Evolutionary conservation across 2,888 invertebrate genomes (phyloP), one percentile per base, ranked within the genome.

Genomic region (Oligia fasciuncula): DNA sequence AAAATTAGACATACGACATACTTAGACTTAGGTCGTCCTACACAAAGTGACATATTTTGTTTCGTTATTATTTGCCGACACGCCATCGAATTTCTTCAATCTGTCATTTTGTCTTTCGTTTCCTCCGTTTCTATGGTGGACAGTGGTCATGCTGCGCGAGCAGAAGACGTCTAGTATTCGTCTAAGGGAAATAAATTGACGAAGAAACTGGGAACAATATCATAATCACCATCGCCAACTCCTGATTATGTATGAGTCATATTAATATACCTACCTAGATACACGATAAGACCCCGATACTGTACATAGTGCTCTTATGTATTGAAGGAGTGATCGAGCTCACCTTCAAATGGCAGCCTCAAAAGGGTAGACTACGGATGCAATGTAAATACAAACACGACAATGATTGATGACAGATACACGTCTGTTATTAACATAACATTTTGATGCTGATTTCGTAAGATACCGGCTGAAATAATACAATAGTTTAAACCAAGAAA

Each of bases 261-360:
- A 29, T 5, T 57, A 19, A 13, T 51, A 4, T 69, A 8, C 29
- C 13, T 29, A 49, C 13, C 19, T 29, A 49, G 1, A 51, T 23
- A 23, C 29, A 51, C 13, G 51, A 54, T 54, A 54, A 23, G 23
- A 35, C 9, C 17, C 9, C 35, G 14, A 23, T 70, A 69, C 23
- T 23, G 2, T 19, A 29, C 0, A 75, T 35, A 57, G 49, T 75
- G n/a, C n/a, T n/a, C 40, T 80, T 76, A 69, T 6, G 19, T 19
- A 40, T 35, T 29, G n/a, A 77, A 49, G 65, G 83, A 65, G 62
- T 75, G 54, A n/a, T n/a, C n/a, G n/a, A 65, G 54, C 23, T 85
- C 57, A 75, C 77, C 86, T 84, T 86, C 83, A 86, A 86, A 86
- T 75, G 84, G 60, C 86, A 85, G 13, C 14, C 0, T 13, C 9